Conservation (phyloP, 92 coral and sea anemone genomes). For the Bergia puertoricense region DNA sequence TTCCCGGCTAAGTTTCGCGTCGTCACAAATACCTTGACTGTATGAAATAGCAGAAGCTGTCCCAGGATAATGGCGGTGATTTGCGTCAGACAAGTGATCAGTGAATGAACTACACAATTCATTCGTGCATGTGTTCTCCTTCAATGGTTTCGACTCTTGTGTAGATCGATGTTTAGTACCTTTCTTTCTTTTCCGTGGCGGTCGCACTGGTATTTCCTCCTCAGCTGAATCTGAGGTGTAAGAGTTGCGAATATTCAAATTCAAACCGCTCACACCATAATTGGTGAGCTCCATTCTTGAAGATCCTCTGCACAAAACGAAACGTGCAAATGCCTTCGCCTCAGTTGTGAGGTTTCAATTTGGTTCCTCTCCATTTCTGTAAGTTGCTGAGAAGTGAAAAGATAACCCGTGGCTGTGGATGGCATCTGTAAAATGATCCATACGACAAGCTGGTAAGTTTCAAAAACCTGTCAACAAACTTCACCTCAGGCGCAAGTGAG, state of each 20-base stretch:
- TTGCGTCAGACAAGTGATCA: background rate
- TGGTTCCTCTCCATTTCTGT: background rate
- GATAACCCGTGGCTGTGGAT: background rate
- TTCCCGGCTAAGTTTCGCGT: background rate
- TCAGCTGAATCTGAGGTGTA: background rate
- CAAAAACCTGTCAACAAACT: background rate
- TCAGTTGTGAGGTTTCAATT: background rate
- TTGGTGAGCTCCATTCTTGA: constrained; percentile 32
- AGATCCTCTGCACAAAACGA: background rate
- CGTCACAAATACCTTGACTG: background rate
- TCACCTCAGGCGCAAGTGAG: background rate
- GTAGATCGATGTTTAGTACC: constrained; percentile 3
- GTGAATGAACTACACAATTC: background rate
- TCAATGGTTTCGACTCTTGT: background rate
- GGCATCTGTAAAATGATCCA: constrained; percentile 23
- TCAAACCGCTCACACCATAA: constrained; percentile 11
- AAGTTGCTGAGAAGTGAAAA: background rate
- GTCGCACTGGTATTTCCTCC: constrained; percentile 42
- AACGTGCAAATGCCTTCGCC: background rate
- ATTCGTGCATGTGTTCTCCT: background rate
- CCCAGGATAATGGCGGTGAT: background rate
- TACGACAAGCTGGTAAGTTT: background rate
- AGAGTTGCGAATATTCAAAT: constrained; percentile 18
- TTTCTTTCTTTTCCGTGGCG: constrained; percentile 31
- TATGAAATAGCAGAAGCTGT: background rate